phyloP scores from a whole-genome alignment of 30 jellyfish, hydroid and myxozoan genomes.

The Hydractinia symbiolongicarpus region DNA sequence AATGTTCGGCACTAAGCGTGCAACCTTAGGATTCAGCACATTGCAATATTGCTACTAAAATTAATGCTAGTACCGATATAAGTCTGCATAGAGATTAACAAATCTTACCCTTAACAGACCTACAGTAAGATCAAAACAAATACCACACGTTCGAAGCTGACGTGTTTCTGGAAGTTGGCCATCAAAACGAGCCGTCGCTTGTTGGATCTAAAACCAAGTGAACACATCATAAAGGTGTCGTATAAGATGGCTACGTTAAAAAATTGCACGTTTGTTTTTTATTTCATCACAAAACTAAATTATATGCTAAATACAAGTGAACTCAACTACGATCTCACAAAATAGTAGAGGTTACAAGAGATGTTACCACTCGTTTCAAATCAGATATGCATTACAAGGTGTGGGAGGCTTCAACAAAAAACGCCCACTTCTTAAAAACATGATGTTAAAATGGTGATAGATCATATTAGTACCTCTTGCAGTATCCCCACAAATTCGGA shows the following conservation, averaged over 20 bases:
- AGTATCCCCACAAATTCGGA: conserved; percentile 97
- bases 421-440: too few relatives aligned
- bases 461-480: conserved; percentile 64
- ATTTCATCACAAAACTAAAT: background rate
- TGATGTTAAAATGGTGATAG: too few relatives aligned
- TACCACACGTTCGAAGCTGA: conserved; percentile 96
- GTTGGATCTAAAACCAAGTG: conserved; percentile 66
- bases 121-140: conserved; percentile 94
- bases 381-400: too few relatives aligned
- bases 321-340: too few relatives aligned
- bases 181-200: conserved; percentile 94
- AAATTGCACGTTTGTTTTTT: background rate
- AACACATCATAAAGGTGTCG: background rate
- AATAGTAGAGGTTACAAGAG: too few relatives aligned
- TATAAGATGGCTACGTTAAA: background rate
- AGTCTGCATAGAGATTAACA: background rate
- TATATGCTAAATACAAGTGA: background rate
- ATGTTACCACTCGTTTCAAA: too few relatives aligned
- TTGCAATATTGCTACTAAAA: background rate
- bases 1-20: background rate
- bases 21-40: too few relatives aligned
- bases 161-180: conserved; percentile 95
- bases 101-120: conserved; percentile 75
- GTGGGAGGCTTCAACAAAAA: too few relatives aligned
- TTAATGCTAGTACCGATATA: background rate